Percentiles rank a stretch among this genome's conserved stretches.
phyloP scores from a whole-genome alignment of 2,888 invertebrate genomes.

The Choristoneura rosaceana region DNA sequence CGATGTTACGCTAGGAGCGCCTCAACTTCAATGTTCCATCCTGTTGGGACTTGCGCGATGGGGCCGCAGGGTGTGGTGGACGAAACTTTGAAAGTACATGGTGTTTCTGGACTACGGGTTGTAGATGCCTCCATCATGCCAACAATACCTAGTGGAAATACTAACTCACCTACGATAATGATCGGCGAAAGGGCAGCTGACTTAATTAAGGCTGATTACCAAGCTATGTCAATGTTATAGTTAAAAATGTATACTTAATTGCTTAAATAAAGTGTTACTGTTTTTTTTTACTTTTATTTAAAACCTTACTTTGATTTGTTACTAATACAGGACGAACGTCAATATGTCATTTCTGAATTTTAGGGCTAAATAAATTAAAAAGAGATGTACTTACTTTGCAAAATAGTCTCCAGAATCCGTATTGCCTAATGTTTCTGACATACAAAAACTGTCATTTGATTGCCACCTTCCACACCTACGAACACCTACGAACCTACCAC shows the following conservation, averaged over 20 bases:
- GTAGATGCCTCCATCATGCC: constrained; percentile 77
- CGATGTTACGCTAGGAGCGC: constrained; percentile 85
- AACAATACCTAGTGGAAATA: constrained; percentile 70
- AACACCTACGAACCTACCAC: no score
- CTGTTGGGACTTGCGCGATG: constrained; percentile 80
- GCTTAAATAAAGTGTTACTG: neutral
- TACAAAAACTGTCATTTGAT: no score
- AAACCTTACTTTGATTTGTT: no score
- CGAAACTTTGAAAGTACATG: constrained; percentile 65
- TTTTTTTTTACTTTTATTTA: no score
- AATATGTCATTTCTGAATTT: no score
- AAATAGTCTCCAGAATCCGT: no score
- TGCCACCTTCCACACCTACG: no score
- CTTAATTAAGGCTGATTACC: constrained; percentile 67
- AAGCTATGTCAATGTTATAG: constrained; percentile 4
- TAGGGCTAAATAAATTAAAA: no score
- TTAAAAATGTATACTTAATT: neutral
- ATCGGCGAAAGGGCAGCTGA: constrained; percentile 77
- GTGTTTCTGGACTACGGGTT: constrained; percentile 63
- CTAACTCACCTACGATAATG: constrained; percentile 76
- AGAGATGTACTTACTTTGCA: no score
- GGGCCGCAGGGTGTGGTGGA: constrained; percentile 70
- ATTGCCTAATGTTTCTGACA: no score
- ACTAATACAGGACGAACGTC: no score
- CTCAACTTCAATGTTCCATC: constrained; percentile 86